Base-by-base conservation (phyloP, 2,888 invertebrate genomes). In the Harmothoe impar region DNA sequence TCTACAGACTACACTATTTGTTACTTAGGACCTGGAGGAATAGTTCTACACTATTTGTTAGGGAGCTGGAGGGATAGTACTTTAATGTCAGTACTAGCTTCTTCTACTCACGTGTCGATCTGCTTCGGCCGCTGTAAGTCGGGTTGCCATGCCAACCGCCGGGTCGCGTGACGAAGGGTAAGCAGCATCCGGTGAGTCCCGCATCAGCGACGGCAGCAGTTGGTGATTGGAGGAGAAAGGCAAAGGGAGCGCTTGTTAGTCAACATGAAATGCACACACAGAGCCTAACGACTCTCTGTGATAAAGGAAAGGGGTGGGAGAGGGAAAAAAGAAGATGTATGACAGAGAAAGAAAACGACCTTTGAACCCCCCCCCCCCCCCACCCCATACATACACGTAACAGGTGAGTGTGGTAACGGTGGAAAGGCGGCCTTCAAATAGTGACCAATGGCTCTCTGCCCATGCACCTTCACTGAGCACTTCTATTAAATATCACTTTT, bases 171-270 rank as follows among this genome's bases (percentile, higher is more conserved):
- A 43, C 35, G n/a, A 81, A 17, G 10, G 0, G 43, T 43, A 43
- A 43, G 43, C 43, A 43, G 43, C 43, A 43, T 43, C 31, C 81
- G 81, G 43, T 81, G n/a, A 20, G 77, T 77, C 31, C 77, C 29
- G 77, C 84, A 84, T 25, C 86, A 29, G 54, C 20, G 54, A 31
- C 23, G 31, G 54, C 29, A 23, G 86, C 52, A 52, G 86, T 23
- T 29, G 25, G 56, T 54, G 56, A 56, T 86, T 25, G 54, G 52
- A 54, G 25, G 86, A 56, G 86, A 52, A 86, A 86, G 29, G 54
- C 54, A 54, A 86, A 43, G 43, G 31, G 56, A 52, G 25, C 86
- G 52, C 52, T 33, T 86, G 86, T 86, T 86, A 86, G 86, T 84
- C 84, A 77, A 77, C 81, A 81, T 81, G 81, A 43, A 35, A 81